phyloP scores from a whole-genome alignment of 2,888 invertebrate genomes.

The Drosophila macrothrix region DNA sequence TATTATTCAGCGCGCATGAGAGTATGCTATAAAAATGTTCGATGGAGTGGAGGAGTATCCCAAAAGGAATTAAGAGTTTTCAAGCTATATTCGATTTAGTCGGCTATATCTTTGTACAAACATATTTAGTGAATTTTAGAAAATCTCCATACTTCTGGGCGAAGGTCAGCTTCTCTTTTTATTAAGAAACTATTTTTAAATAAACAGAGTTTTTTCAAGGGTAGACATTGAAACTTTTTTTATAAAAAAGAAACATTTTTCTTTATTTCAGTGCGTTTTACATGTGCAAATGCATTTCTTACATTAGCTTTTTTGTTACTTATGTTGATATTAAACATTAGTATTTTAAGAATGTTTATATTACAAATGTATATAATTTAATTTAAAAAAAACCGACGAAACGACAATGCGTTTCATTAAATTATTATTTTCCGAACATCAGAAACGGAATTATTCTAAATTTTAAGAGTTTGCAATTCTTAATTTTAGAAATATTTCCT shows the following conservation, averaged over 20 bases:
- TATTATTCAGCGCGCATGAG: conserved; percentile 50
- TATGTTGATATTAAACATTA: background rate
- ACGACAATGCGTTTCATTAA: rapidly evolving
- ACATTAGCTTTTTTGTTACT: background rate
- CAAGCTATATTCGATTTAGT: background rate
- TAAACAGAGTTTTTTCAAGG: background rate
- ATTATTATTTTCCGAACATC: background rate
- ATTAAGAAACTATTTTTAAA: background rate
- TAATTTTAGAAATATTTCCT: background rate
- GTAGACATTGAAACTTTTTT: background rate
- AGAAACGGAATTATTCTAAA: background rate
- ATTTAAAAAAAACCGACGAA: background rate
- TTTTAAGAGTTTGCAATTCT: background rate
- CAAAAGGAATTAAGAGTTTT: background rate
- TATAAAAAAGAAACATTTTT: background rate
- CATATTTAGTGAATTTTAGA: background rate
- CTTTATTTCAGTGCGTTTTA: background rate
- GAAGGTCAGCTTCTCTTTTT: background rate
- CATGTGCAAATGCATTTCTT: background rate
- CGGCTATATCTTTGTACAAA: background rate
- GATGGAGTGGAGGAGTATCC: background rate
- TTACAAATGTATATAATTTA: background rate
- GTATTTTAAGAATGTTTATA: background rate
- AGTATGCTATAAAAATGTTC: conserved; percentile 50
- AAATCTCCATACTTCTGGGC: background rate